Conservation (phyloP, 2,888 invertebrate genomes). For the Synanthedon formicaeformis region DNA sequence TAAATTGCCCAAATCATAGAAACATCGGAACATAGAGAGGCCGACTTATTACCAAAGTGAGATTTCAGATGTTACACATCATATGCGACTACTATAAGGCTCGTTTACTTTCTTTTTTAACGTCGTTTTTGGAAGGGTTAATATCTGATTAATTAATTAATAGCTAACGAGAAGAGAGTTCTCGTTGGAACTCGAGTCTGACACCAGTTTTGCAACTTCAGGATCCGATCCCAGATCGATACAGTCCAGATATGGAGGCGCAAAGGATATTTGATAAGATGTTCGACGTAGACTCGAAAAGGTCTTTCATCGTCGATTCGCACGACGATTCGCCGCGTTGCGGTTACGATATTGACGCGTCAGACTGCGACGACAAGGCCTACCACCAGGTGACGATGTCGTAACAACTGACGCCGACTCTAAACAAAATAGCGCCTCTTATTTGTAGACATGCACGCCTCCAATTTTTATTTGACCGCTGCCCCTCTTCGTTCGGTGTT, state of each 20-base stretch:
- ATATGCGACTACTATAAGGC: no score
- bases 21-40: no score
- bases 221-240: constrained; percentile 66
- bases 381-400: constrained; percentile 61
- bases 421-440: constrained; percentile 47
- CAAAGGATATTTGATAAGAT: constrained; percentile 71
- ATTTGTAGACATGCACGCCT: constrained; percentile 64
- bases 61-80: no score
- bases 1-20: no score
- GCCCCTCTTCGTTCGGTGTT: constrained; percentile 22
- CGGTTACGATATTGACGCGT: constrained; percentile 65
- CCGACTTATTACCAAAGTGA: no score
- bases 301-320: constrained; percentile 51
- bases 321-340: constrained; percentile 59
- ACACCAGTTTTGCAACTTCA: constrained; percentile 61
- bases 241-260: constrained; percentile 70
- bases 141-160: no score
- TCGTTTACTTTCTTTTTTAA: no score
- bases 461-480: constrained; percentile 52
- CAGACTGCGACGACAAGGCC: constrained; percentile 63
- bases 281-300: constrained; percentile 68
- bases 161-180: no score
- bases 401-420: constrained; percentile 54
- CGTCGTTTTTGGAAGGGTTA: no score
- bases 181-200: constrained; percentile 21